Evolutionary conservation across 2,113 vertebrate genomes (phyloP).

Genomic region (Poeciliopsis prolifica): DNA sequence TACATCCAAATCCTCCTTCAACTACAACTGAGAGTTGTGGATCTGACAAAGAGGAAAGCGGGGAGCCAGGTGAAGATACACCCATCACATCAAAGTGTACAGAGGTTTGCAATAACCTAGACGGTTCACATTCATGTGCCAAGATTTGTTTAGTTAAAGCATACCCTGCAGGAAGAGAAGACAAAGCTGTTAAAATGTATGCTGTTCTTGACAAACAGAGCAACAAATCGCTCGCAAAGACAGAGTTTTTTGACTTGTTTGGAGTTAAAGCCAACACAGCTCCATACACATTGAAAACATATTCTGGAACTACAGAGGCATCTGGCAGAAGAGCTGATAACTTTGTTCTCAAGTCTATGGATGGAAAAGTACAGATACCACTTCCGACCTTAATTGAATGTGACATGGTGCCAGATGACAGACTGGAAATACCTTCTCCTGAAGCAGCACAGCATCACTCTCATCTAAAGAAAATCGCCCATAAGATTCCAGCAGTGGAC

Average conservation of each 20-base stretch:
- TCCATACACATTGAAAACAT: not conserved
- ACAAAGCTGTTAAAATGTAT: too few species aligned
- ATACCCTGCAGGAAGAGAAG: not conserved
- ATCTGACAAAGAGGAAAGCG: not conserved
- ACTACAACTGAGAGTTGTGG: not conserved
- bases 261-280: not conserved
- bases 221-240: not conserved
- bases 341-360: not conserved
- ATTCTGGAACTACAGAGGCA: not conserved
- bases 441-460: not conserved
- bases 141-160: not conserved
- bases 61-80: not conserved
- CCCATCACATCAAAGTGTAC: not conserved
- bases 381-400: not conserved
- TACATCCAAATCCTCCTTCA: not conserved
- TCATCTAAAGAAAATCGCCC: not conserved
- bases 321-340: not conserved
- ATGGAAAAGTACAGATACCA: not conserved
- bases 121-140: not conserved
- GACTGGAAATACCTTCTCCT: not conserved
- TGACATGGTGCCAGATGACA: not conserved
- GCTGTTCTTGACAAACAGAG: too few species aligned
- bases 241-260: not conserved
- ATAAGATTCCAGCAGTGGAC: not conserved
- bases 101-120: not conserved